These are phyloP conservation scores for Heteractis magnifica DNA, from an alignment of 92 coral and sea anemone genomes.

Conservation along the genomic window DNA sequence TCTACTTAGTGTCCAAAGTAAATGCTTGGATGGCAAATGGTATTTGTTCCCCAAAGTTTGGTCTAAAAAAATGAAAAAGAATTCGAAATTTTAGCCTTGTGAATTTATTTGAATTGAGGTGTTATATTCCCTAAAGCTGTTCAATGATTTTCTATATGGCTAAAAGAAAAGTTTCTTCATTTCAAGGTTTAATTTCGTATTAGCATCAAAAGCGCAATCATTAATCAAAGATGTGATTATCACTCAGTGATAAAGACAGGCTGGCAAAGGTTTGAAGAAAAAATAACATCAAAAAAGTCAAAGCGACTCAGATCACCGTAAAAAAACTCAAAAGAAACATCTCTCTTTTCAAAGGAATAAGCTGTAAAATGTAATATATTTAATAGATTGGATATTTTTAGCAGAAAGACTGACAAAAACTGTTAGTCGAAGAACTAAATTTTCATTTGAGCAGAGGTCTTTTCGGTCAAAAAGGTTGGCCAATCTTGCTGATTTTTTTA, in stretches of 20 bases:
- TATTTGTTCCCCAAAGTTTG: background rate
- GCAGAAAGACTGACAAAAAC: background rate
- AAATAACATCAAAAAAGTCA: background rate
- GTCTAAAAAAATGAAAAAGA: background rate
- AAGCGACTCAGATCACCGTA: background rate
- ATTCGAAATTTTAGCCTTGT: background rate
- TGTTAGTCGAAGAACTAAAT: background rate
- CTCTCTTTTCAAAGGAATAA: background rate
- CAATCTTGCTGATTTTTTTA: background rate
- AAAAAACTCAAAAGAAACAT: background rate
- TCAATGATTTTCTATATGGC: background rate
- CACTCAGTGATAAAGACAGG: background rate
- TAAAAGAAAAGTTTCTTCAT: background rate
- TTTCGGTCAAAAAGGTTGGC: background rate
- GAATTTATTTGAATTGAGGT: background rate
- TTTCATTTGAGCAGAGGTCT: background rate
- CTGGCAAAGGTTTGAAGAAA: background rate
- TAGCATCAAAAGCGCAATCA: conserved; percentile 6
- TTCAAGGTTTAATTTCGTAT: background rate
- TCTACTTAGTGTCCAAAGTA: conserved; percentile 2
- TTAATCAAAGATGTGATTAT: conserved; percentile 2
- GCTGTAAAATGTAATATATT: background rate
- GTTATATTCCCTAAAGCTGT: conserved; percentile 6
- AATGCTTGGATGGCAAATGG: conserved; percentile 2
- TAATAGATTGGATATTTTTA: background rate